Base-by-base conservation (phyloP, 2,113 vertebrate species). In the Ranitomeya imitator region DNA sequence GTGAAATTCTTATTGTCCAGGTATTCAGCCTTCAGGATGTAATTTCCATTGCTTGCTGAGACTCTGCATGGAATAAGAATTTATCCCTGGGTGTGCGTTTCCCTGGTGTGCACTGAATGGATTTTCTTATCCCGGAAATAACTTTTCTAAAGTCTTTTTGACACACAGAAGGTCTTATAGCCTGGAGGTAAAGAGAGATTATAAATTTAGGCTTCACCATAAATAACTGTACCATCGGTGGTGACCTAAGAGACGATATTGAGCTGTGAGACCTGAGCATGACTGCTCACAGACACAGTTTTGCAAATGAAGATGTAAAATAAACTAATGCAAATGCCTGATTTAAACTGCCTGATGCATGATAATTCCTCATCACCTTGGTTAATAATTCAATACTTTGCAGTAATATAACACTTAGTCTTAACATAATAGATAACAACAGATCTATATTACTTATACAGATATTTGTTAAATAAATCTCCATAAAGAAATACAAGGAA, bases 21-120 rank as follows among this genome's bases (percentile, higher is more conserved):
- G 87, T 88, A 88, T 88, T 88, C 51, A 84, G 45, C 45, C 16
- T 37, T 65, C 23, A n/a, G 61, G 23, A 63, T 67, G 21, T 63
- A 55, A 63, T 65, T 84, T 57, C 67, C 57, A 59, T 12, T 54
- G 60, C 71, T 84, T 78, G 81, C 55, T 67, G 59, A 13, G 80
- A 74, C 65, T 74, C 67, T 73, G 37, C 86, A 76, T 82, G 79
- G 55, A 81, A 73, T 88, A 83, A 88, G 63, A 83, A 88, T 83
- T 54, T 55, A 7, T 83, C 63, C 79, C 81, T 54, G 59, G 80
- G 86, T 77, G 79, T 83, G 61, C 6, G 45, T 57, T 60, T 63
- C 67, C 86, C 79, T 83, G 79, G 69, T 65, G 86, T 76, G 86
- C n/a, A 76, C 23, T 61, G 67, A 88, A 88, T 77, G 79, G 79